These are phyloP conservation scores for Phylloscopus trochiloides DNA, from an alignment of 2,113 vertebrate species.

Conservation along the genomic window DNA sequence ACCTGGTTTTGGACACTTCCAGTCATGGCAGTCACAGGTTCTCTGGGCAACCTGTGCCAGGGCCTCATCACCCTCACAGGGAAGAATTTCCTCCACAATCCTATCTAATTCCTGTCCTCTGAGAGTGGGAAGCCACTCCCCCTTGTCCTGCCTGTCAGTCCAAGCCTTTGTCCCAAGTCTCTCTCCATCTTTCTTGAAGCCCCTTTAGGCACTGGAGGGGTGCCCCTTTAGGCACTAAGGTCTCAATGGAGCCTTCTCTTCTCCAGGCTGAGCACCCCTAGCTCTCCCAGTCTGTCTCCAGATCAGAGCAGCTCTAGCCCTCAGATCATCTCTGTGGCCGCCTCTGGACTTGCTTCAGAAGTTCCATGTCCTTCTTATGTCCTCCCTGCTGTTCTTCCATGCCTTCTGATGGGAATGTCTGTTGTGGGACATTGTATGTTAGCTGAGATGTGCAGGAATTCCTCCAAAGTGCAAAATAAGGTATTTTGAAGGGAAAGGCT, in stretches of 20 bases:
- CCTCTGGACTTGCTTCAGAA: not conserved
- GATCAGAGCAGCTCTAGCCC: not conserved
- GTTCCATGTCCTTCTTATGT: not conserved
- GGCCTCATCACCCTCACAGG: not conserved
- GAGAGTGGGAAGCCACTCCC: not conserved
- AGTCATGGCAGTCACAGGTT: fast-evolving
- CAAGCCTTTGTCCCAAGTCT: not conserved
- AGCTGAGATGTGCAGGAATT: not conserved
- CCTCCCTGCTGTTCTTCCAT: not conserved
- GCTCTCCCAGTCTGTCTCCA: not conserved
- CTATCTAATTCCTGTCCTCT: not conserved
- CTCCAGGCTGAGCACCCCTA: not conserved
- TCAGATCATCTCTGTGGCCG: not conserved
- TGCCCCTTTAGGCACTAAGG: no score
- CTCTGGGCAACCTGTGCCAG: not conserved
- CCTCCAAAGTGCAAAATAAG: not conserved
- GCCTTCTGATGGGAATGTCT: not conserved
- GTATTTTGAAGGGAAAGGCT: not conserved
- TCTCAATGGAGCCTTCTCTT: not conserved
- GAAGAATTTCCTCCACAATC: fast-evolving
- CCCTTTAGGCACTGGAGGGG: not conserved
- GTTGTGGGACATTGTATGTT: not conserved
- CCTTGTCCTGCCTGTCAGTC: not conserved
- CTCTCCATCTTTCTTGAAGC: not conserved
- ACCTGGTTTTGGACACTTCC: not conserved